Evolutionary conservation across 92 coral and sea anemone genomes (phyloP).

Genomic region (Porites lobata): DNA sequence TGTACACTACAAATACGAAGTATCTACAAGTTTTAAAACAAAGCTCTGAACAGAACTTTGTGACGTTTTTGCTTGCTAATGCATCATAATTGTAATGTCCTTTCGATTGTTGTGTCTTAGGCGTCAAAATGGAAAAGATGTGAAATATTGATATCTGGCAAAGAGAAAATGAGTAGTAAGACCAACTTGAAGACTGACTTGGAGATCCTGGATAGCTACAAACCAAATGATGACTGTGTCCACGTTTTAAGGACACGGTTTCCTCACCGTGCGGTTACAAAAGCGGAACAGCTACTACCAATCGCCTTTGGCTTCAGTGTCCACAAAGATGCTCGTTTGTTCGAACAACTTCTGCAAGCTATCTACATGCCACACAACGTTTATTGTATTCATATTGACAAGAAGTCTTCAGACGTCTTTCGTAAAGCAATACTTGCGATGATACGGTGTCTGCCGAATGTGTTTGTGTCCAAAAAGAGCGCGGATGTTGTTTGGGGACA

Average conservation of each 20-base stretch:
- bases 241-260: neutral
- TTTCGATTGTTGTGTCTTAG: neutral
- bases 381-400: conserved; percentile 75
- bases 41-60: too few relatives aligned
- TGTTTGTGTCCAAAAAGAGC: conserved; percentile 41
- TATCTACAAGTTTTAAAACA: too few relatives aligned
- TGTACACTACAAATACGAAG: too few relatives aligned
- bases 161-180: neutral
- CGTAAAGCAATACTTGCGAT: conserved; percentile 41
- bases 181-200: neutral
- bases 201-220: neutral
- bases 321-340: conserved; percentile 51
- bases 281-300: conserved; percentile 49
- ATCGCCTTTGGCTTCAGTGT: conserved; percentile 61
- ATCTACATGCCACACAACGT: conserved; percentile 73
- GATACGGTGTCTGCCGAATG: conserved; percentile 63
- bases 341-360: conserved; percentile 63
- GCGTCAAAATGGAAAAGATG: neutral
- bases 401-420: conserved; percentile 41
- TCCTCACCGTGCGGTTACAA: neutral
- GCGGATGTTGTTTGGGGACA: conserved; percentile 64
- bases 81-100: neutral
- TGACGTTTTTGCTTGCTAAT: neutral
- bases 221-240: neutral
- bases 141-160: neutral